Conservation (phyloP, 1,140 invertebrate species). For the Pseudomyrmex sp. region DNA sequence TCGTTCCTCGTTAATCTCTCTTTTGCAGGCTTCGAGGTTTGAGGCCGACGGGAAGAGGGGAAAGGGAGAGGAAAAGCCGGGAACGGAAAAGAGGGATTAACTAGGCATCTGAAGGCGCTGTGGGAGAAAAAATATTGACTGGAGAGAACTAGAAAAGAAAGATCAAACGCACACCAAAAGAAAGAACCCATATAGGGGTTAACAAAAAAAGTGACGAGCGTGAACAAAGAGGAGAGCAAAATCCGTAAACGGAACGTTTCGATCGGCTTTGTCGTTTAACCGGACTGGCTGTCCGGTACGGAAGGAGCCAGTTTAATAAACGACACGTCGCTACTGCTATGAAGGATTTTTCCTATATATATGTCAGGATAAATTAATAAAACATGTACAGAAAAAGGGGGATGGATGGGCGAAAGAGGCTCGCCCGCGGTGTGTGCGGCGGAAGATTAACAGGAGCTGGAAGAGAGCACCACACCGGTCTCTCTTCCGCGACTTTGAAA, state of each 20-base stretch:
- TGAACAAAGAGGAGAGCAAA: constrained; percentile 12
- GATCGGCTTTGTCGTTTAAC: constrained; percentile 45
- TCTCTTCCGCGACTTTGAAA: constrained; percentile 50
- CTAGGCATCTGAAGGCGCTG: constrained; percentile 19
- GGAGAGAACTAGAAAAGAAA: constrained; percentile 22
- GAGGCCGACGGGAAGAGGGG: constrained; percentile 5
- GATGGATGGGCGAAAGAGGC: neutral
- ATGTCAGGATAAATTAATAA: constrained; percentile 52
- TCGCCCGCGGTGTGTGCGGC: constrained; percentile 31
- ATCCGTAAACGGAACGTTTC: constrained; percentile 49
- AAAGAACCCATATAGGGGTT: constrained; percentile 11
- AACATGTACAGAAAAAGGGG: constrained; percentile 38
- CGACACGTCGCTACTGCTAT: constrained; percentile 56
- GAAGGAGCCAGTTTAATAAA: constrained; percentile 52
- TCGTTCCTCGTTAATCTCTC: constrained; percentile 51
- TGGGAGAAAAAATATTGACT: constrained; percentile 57
- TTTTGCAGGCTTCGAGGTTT: constrained; percentile 5
- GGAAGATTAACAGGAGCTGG: constrained; percentile 9
- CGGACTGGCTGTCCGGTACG: constrained; percentile 26
- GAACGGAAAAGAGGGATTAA: constrained; percentile 60
- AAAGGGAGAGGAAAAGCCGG: neutral
- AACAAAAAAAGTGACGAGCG: neutral
- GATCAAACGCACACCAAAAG: constrained; percentile 46
- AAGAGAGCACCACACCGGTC: constrained; percentile 17
- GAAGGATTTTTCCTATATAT: neutral